A percentile compares a stretch with the other conserved stretches of the same genome.
Conservation (phyloP, 2,113 vertebrate species). For the Raja brachyura region DNA sequence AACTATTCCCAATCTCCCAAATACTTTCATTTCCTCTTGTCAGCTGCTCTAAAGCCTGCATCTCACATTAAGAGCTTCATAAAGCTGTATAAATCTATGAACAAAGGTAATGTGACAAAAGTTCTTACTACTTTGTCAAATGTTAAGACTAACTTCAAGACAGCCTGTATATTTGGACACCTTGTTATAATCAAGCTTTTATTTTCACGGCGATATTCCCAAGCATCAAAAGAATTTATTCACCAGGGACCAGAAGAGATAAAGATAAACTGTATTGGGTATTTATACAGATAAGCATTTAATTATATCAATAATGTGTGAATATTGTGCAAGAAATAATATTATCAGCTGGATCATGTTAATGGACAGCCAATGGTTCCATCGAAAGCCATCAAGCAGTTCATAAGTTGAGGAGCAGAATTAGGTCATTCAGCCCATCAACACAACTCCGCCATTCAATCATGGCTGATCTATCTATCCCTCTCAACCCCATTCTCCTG, state of each 20-base stretch:
- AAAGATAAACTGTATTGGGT: background rate
- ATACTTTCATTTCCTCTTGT: background rate
- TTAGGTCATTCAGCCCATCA: no score
- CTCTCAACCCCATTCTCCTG: no score
- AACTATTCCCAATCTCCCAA: background rate
- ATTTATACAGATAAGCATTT: background rate
- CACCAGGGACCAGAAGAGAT: background rate
- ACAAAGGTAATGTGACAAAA: background rate
- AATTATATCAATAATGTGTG: background rate
- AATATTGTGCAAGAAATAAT: background rate
- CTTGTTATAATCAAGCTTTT: background rate
- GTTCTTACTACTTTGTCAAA: background rate
- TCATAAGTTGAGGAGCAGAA: no score
- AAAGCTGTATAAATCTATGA: background rate
- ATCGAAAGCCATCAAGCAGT: no score
- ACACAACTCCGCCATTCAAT: no score
- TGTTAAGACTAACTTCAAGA: background rate
- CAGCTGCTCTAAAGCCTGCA: background rate
- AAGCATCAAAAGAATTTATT: background rate
- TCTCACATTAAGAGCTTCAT: background rate
- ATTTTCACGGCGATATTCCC: background rate
- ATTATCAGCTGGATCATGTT: background rate
- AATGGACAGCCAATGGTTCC: background rate
- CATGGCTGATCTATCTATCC: no score
- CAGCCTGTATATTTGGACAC: background rate